Conservation (phyloP, 1,140 invertebrate species). For the Papilio polyxenes region DNA sequence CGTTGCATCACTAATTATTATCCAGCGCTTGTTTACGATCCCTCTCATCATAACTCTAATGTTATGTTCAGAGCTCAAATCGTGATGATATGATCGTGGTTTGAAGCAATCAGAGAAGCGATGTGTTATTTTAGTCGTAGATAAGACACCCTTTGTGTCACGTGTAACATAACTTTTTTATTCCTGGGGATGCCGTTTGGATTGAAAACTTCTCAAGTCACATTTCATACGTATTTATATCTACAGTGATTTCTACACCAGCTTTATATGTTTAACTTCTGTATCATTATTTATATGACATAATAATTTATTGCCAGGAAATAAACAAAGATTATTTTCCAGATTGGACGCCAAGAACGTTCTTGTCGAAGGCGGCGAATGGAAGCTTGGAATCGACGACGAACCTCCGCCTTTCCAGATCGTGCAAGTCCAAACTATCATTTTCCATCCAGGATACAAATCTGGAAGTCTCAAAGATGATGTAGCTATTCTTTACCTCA, state of each 20-base stretch:
- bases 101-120: too few species aligned
- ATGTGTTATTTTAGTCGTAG: too few species aligned
- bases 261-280: too few species aligned
- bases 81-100: too few species aligned
- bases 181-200: neutral
- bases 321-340: constrained; percentile 40
- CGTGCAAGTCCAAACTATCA: constrained; percentile 85
- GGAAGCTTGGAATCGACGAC: constrained; percentile 90
- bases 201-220: neutral
- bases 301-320: neutral
- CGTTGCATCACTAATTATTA: too few species aligned
- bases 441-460: constrained; percentile 86
- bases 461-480: constrained; percentile 84
- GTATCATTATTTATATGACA: too few species aligned
- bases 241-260: too few species aligned
- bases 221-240: neutral
- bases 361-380: constrained; percentile 90
- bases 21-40: too few species aligned
- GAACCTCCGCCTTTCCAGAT: constrained; percentile 90
- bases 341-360: constrained; percentile 83
- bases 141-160: too few species aligned
- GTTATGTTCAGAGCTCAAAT: too few species aligned
- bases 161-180: too few species aligned
- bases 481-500: constrained; percentile 86
- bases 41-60: too few species aligned